phyloP scores from a whole-genome alignment of 1,140 invertebrate genomes.

The Drosophila mayri region DNA sequence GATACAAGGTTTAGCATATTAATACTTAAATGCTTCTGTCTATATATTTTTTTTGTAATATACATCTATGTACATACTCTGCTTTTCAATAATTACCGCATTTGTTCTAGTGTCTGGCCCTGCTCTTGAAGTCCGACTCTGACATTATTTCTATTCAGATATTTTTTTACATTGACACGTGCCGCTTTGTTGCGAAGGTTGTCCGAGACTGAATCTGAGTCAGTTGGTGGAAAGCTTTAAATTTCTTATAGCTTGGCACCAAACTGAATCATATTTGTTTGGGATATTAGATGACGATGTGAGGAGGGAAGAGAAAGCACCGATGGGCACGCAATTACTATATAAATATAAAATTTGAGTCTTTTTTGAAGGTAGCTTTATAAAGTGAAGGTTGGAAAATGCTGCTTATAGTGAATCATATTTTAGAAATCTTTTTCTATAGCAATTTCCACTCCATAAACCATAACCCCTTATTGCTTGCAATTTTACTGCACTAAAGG shows the following conservation, averaged over 20 bases:
- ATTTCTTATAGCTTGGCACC: slow-evolving; percentile 24
- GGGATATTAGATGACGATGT: slow-evolving; percentile 27
- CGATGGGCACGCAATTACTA: slow-evolving; percentile 33
- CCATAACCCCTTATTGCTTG: background rate
- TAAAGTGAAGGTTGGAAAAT: slow-evolving; percentile 2
- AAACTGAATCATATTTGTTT: slow-evolving; percentile 34
- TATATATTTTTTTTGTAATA: background rate
- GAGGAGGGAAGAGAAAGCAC: slow-evolving; percentile 12
- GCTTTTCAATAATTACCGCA: slow-evolving; percentile 1
- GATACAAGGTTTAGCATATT: too few relatives aligned
- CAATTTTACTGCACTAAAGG: background rate
- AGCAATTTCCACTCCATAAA: too few relatives aligned
- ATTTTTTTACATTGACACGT: slow-evolving; percentile 39
- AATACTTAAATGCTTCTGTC: too few relatives aligned
- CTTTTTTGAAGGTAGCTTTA: slow-evolving; percentile 3
- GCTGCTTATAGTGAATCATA: slow-evolving; percentile 4
- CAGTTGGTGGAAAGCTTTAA: slow-evolving; percentile 39
- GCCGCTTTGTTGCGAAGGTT: slow-evolving; percentile 18
- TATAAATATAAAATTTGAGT: background rate
- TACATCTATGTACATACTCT: background rate
- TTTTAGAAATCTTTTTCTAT: background rate
- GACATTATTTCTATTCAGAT: slow-evolving; percentile 18
- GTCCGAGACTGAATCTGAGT: slow-evolving; percentile 31
- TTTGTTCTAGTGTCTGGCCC: slow-evolving; percentile 16
- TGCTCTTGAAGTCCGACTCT: slow-evolving; percentile 34